phyloP scores from a whole-genome alignment of 1,140 invertebrate species.

The Platyscapa corneri region DNA sequence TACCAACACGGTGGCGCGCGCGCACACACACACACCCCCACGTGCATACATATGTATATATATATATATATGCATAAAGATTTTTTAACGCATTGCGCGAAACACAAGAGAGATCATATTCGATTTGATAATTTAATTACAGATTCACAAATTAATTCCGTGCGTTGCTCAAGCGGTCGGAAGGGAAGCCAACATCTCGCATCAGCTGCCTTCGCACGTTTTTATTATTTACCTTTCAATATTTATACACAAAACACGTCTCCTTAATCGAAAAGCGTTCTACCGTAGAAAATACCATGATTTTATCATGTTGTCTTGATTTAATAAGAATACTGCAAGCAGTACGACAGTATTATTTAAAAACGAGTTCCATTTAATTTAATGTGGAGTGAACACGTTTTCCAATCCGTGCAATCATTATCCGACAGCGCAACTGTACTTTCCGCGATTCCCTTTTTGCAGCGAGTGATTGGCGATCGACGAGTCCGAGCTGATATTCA shows the following conservation, averaged over 20 bases:
- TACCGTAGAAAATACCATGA: not conserved
- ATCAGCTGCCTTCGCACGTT: no score
- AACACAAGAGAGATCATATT: slow-evolving; percentile 21
- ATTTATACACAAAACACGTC: not conserved
- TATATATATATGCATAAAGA: no score
- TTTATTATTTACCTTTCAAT: no score
- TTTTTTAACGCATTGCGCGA: not conserved
- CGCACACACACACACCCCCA: no score
- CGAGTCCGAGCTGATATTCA: not conserved
- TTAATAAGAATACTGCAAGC: no score
- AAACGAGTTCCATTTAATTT: not conserved
- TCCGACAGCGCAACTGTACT: not conserved
- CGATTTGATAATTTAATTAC: not conserved
- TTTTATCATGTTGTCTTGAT: no score
- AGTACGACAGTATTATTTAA: not conserved
- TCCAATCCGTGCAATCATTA: not conserved
- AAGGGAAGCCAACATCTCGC: no score
- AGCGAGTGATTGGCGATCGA: not conserved
- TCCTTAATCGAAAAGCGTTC: not conserved
- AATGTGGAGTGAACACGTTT: not conserved
- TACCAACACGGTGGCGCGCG: no score
- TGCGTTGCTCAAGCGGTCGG: no score
- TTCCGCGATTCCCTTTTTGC: not conserved
- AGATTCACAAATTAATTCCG: not conserved
- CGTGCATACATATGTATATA: not conserved